Evolutionary conservation across 1,140 invertebrate species (phyloP).

Genomic region (Leptinotarsa defecta): DNA sequence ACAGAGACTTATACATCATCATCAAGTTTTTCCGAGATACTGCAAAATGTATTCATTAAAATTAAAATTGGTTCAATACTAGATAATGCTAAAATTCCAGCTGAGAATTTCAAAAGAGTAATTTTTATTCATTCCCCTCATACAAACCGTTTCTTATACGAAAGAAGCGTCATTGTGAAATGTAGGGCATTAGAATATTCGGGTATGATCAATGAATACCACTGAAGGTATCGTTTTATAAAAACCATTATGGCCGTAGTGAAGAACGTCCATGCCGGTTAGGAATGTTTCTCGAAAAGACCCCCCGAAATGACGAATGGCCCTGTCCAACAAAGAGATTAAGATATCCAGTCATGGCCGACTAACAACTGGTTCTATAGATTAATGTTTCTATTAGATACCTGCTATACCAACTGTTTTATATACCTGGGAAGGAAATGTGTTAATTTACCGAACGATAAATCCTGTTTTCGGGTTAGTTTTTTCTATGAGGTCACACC

Average conservation of each 20-base stretch:
- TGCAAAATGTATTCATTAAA: too few species aligned
- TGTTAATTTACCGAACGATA: constrained; percentile 35
- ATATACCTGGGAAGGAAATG: constrained; percentile 39
- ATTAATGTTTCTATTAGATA: constrained; percentile 46
- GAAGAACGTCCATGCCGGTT: constrained; percentile 24
- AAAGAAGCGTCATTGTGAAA: background rate
- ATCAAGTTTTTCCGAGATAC: too few species aligned
- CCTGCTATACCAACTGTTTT: constrained; percentile 29
- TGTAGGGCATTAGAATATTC: background rate
- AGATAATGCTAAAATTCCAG: too few species aligned
- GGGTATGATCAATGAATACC: background rate
- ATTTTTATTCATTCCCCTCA: too few species aligned
- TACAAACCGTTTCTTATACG: background rate
- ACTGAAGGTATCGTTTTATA: background rate
- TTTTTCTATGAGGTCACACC: constrained; percentile 29
- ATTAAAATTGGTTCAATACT: too few species aligned
- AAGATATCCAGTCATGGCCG: constrained; percentile 43
- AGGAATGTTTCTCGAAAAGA: constrained; percentile 39
- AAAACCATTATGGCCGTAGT: background rate
- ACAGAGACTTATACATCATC: too few species aligned
- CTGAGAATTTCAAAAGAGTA: too few species aligned
- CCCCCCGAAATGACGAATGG: constrained; percentile 42
- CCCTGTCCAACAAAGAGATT: constrained; percentile 44
- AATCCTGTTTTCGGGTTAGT: constrained; percentile 25
- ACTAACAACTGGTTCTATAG: constrained; percentile 43